Conservation (phyloP, 1,140 invertebrate genomes). For the Drosophila trapezifrons region DNA sequence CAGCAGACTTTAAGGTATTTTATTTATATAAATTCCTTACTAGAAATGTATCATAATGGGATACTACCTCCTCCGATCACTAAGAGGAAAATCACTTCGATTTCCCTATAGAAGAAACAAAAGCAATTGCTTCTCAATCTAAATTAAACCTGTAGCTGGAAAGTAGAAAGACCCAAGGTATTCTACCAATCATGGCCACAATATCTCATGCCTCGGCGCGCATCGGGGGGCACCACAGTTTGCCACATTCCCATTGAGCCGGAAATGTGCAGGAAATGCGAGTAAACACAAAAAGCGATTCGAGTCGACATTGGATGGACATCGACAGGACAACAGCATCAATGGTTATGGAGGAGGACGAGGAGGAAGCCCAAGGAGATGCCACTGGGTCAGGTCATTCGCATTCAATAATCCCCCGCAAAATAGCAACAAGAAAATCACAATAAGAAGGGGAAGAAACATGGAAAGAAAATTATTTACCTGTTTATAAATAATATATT, state of each 20-base stretch:
- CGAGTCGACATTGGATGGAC: constrained; percentile 38
- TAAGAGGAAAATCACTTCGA: no score
- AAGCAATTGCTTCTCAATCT: constrained; percentile 22
- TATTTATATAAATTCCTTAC: no score
- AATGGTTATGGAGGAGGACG: not conserved
- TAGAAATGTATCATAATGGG: no score
- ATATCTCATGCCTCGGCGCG: constrained; percentile 29
- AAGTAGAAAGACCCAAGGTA: constrained; percentile 21
- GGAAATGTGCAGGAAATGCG: constrained; percentile 57
- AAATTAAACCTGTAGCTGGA: constrained; percentile 22
- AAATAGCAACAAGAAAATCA: constrained; percentile 41
- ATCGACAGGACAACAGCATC: constrained; percentile 28
- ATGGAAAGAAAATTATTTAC: not conserved
- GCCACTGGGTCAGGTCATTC: constrained; percentile 46
- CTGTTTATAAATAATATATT: not conserved
- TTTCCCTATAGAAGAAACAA: not conserved
- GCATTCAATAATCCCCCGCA: constrained; percentile 44
- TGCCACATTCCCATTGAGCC: constrained; percentile 59
- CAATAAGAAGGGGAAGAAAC: constrained; percentile 7
- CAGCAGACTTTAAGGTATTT: no score
- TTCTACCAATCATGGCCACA: constrained; percentile 63
- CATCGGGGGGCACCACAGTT: constrained; percentile 27
- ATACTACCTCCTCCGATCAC: not conserved
- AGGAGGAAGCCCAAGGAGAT: constrained; percentile 3
- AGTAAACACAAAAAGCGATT: constrained; percentile 54